phyloP scores from a whole-genome alignment of 2,888 invertebrate species.

The Augochlorella aurata region DNA sequence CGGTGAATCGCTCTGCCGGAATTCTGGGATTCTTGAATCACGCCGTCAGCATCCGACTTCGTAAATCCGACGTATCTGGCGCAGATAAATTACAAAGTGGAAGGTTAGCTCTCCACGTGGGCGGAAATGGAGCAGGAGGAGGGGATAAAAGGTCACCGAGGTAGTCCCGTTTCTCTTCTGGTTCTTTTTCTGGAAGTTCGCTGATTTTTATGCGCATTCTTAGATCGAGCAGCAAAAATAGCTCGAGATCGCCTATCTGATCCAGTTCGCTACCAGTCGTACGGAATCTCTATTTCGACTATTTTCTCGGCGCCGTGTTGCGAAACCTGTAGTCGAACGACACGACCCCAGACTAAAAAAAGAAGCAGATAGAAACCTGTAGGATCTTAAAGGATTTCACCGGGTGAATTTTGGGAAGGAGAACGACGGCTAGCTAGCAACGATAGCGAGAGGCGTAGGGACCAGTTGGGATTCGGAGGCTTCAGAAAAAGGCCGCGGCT shows the following conservation, averaged over 20 bases:
- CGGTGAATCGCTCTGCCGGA: neutral
- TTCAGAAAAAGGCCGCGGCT: neutral
- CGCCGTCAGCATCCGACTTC: slow-evolving; percentile 48
- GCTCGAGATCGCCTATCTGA: neutral
- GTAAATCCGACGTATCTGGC: slow-evolving; percentile 63
- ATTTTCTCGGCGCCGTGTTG: no score
- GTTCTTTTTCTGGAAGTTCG: neutral
- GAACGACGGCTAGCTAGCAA: neutral
- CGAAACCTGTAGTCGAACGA: no score
- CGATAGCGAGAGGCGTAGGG: neutral
- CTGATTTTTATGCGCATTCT: neutral
- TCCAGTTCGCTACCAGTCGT: neutral
- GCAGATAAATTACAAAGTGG: slow-evolving; percentile 61
- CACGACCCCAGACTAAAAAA: no score
- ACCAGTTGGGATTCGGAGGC: neutral
- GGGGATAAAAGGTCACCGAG: slow-evolving; percentile 35
- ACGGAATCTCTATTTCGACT: no score
- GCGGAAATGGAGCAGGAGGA: slow-evolving; percentile 51
- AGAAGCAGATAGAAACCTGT: no score
- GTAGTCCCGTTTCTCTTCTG: neutral
- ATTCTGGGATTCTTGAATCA: neutral
- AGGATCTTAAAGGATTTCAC: no score
- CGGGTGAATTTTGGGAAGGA: no score
- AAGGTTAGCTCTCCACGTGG: slow-evolving; percentile 60
- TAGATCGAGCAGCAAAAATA: neutral